phyloP scores from a whole-genome alignment of 2,888 invertebrate species.

The Imbricaverruca yamaguchii region DNA sequence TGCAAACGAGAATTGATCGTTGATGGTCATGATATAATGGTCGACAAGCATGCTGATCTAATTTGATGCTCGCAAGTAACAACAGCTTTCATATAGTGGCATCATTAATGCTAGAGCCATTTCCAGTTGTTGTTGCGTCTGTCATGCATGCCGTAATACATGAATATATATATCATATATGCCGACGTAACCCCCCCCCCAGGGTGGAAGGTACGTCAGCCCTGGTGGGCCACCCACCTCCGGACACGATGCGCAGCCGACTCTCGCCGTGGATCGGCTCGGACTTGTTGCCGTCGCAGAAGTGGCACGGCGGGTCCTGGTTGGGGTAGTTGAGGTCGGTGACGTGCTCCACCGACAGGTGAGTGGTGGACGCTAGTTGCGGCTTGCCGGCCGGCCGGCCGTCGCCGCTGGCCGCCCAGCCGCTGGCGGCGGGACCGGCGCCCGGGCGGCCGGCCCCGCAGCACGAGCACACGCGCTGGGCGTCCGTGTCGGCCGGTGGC shows the following conservation, averaged over 20 bases:
- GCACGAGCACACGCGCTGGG: neutral
- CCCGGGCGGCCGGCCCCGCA: neutral
- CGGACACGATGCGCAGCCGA: conserved; percentile 39
- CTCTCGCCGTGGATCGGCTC: conserved; percentile 39
- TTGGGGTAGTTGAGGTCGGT: conserved; percentile 40
- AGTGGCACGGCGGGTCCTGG: conserved; percentile 39
- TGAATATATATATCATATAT: neutral
- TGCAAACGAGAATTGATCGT: too few relatives aligned
- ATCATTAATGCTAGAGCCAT: too few relatives aligned
- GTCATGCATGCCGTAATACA: too few relatives aligned
- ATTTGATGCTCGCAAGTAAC: too few relatives aligned
- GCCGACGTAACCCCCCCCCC: too few relatives aligned
- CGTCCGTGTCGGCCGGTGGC: neutral
- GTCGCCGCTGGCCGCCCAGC: neutral
- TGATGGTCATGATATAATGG: too few relatives aligned
- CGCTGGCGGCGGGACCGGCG: neutral
- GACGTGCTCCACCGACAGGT: conserved; percentile 38
- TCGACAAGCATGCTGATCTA: too few relatives aligned
- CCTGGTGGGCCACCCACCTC: conserved; percentile 35
- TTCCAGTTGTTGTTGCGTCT: too few relatives aligned
- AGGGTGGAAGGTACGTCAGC: too few relatives aligned
- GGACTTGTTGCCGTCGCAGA: conserved; percentile 40
- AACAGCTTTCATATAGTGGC: too few relatives aligned
- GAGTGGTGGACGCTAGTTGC: neutral
- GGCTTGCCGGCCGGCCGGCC: neutral